A percentile compares a stretch with the other conserved stretches of the same genome.
Evolutionary conservation across 2,113 vertebrate genomes (phyloP).

Genomic region (Catharus bicknelli): DNA sequence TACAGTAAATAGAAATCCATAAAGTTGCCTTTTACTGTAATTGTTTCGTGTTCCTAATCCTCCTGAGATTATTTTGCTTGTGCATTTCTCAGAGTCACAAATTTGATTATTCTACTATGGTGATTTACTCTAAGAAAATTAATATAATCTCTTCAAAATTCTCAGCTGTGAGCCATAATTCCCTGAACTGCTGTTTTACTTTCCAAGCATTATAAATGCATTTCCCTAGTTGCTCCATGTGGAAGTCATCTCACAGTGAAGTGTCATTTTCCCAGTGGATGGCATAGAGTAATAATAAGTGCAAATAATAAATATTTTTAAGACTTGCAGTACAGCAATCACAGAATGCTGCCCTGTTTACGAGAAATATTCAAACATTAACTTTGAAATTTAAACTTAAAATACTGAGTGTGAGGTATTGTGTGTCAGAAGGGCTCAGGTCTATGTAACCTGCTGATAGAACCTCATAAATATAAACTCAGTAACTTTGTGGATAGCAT

Average conservation of each 20-base stretch:
- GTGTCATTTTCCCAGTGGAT: background rate
- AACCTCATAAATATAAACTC: background rate
- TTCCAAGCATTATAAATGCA: background rate
- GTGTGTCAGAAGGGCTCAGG: background rate
- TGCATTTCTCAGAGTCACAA: background rate
- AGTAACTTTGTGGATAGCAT: background rate
- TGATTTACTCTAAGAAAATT: conserved; percentile 14
- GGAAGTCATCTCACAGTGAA: background rate
- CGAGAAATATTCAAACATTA: background rate
- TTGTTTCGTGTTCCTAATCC: background rate
- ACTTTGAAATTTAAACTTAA: background rate
- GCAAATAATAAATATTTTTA: background rate
- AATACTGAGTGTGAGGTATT: background rate
- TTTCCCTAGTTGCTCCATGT: background rate
- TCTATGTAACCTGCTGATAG: background rate
- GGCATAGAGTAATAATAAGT: background rate
- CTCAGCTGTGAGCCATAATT: background rate
- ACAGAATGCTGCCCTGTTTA: background rate
- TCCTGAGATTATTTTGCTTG: background rate
- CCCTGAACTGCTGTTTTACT: background rate
- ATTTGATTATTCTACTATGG: conserved; percentile 19
- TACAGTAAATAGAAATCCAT: background rate
- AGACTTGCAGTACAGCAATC: background rate
- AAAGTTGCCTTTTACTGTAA: background rate
- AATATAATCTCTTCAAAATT: conserved; percentile 9